phyloP scores from a whole-genome alignment of 2,888 invertebrate species.

The Limnephilus marmoratus region DNA sequence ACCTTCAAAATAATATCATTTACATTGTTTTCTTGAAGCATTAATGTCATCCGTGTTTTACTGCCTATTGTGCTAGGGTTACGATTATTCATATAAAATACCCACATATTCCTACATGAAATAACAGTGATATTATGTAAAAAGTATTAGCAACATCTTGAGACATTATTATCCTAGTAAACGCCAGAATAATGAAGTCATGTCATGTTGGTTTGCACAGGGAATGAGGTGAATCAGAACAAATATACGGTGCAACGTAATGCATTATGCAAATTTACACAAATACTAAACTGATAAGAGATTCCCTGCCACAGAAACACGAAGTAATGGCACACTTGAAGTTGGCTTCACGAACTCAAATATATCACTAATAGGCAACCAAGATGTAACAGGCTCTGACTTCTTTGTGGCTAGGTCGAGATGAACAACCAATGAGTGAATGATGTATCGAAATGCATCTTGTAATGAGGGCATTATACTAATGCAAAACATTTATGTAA shows the following conservation, averaged over 20 bases:
- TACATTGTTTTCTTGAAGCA: not conserved
- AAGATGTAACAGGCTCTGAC: not conserved
- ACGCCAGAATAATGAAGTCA: constrained; percentile 30
- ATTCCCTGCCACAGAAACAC: not conserved
- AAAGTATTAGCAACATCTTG: not conserved
- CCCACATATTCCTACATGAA: not conserved
- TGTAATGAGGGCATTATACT: not conserved
- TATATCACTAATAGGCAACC: not conserved
- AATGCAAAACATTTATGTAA: constrained; percentile 33
- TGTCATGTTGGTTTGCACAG: constrained; percentile 41
- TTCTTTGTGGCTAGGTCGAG: not conserved
- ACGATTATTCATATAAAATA: not conserved
- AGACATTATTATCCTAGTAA: not conserved
- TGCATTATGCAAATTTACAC: constrained; percentile 43
- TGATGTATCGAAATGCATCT: not conserved
- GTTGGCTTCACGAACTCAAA: not conserved
- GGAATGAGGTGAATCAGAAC: constrained; percentile 48
- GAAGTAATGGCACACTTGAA: not conserved
- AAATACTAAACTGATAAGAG: constrained; percentile 46
- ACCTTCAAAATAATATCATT: not conserved
- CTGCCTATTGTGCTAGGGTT: not conserved
- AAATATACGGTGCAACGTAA: constrained; percentile 48
- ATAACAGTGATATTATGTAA: not conserved
- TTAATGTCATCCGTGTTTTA: not conserved
- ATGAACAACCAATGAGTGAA: constrained; percentile 17